Evolutionary conservation across 2,797 vertebrate species (phyloP).

Genomic region (Discoglossus pictus): DNA sequence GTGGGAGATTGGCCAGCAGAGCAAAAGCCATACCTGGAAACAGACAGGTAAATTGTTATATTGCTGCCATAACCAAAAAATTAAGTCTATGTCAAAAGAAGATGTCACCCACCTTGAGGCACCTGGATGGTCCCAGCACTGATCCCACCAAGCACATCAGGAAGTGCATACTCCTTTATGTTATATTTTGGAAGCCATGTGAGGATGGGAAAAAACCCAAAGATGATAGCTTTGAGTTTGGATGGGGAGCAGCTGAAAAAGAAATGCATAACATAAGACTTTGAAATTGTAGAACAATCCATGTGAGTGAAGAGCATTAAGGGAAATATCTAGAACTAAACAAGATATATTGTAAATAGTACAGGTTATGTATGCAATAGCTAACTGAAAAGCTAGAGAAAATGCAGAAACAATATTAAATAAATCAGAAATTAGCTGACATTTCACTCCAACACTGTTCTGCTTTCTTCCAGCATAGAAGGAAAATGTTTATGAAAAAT

Average conservation of each 20-base stretch:
- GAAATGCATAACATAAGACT: neutral
- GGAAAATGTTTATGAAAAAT: too few relatives aligned
- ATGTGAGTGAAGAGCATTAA: too few relatives aligned
- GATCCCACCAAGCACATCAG: conserved; percentile 84
- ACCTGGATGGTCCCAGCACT: conserved; percentile 89
- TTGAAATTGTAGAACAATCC: too few relatives aligned
- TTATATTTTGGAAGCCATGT: conserved; percentile 88
- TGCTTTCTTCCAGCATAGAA: too few relatives aligned
- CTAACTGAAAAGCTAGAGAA: too few relatives aligned
- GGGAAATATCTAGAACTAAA: too few relatives aligned
- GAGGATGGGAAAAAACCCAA: conserved; percentile 79
- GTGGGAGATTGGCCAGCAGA: conserved; percentile 85
- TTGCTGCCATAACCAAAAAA: neutral
- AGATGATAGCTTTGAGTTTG: conserved; percentile 72
- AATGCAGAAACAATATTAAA: too few relatives aligned
- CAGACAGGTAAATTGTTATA: conserved; percentile 5
- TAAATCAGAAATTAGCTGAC: too few relatives aligned
- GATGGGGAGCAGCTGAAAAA: conserved; percentile 76
- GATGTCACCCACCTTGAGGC: conserved; percentile 79
- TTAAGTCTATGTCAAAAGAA: neutral
- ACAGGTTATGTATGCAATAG: too few relatives aligned
- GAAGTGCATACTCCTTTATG: conserved; percentile 78
- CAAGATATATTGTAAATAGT: too few relatives aligned
- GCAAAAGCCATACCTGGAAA: conserved; percentile 88
- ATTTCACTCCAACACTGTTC: too few relatives aligned